Evolutionary conservation across 2,113 vertebrate species (phyloP).

Genomic region (Alouatta palliata): DNA sequence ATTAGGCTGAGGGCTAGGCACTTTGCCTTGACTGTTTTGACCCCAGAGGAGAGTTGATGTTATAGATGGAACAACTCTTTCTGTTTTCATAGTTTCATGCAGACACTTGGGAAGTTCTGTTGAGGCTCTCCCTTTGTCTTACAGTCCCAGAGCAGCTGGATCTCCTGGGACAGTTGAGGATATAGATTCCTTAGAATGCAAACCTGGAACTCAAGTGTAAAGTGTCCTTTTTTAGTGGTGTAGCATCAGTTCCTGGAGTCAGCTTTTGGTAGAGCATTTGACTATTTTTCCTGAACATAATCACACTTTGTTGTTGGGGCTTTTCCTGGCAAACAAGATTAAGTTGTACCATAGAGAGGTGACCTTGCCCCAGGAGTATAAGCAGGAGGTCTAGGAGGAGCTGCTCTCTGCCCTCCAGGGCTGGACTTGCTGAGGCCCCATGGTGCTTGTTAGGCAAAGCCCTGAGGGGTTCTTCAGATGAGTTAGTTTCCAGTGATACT

Average conservation of each 20-base stretch:
- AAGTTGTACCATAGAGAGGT: conserved; percentile 18
- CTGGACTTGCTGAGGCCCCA: conserved; percentile 26
- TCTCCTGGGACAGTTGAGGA: neutral
- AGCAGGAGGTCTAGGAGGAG: neutral
- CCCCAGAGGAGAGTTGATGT: neutral
- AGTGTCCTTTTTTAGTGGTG: neutral
- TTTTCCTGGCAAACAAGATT: neutral
- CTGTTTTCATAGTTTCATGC: neutral
- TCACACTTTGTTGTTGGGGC: neutral
- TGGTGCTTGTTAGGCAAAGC: conserved; percentile 42
- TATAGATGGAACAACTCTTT: neutral
- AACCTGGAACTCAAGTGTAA: neutral
- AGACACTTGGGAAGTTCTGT: conserved; percentile 18
- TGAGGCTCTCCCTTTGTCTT: neutral
- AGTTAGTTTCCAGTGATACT: neutral
- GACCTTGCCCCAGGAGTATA: neutral
- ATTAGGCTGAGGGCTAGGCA: neutral
- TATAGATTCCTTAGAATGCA: neutral
- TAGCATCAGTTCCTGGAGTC: neutral
- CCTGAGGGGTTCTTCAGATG: conserved; percentile 19
- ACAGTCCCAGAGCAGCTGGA: neutral
- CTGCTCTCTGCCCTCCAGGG: neutral
- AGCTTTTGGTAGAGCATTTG: neutral
- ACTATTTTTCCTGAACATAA: neutral
- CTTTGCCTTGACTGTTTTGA: conserved; percentile 5